phyloP scores from a whole-genome alignment of 2,797 vertebrate genomes.

The Argyrosomus regius region DNA sequence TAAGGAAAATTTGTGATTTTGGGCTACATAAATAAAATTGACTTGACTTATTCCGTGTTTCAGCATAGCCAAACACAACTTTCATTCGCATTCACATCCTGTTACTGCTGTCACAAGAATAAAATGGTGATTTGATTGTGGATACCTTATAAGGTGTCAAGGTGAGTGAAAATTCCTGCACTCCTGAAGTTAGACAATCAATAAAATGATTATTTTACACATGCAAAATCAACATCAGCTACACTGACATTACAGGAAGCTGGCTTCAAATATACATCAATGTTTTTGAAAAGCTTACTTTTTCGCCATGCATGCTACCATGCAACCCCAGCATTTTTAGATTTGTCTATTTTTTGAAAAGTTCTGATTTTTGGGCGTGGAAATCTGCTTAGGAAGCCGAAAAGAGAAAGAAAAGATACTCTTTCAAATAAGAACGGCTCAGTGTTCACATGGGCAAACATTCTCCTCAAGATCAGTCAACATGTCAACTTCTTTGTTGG shows the following conservation, averaged over 20 bases:
- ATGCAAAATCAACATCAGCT: background rate
- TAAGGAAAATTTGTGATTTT: background rate
- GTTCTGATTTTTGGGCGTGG: background rate
- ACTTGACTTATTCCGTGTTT: background rate
- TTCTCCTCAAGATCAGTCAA: conserved; percentile 30
- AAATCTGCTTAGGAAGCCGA: background rate
- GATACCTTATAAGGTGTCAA: background rate
- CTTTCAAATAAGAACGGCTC: conserved; percentile 6
- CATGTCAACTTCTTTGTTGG: conserved; percentile 41
- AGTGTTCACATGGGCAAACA: conserved; percentile 15
- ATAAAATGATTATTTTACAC: background rate
- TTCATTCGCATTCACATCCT: background rate
- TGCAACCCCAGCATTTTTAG: background rate
- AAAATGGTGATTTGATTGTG: background rate
- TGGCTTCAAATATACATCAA: background rate
- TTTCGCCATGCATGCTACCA: background rate
- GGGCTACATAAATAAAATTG: background rate
- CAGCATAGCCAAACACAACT: background rate
- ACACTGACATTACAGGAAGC: background rate
- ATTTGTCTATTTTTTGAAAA: conserved; percentile 10
- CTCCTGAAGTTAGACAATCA: background rate
- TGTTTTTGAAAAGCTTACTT: background rate
- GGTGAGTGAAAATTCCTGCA: background rate
- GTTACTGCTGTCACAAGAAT: background rate
- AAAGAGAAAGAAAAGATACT: background rate